These are phyloP conservation scores for Mirza zaza DNA, from an alignment of 2,113 vertebrate genomes.

Conservation along the genomic window DNA sequence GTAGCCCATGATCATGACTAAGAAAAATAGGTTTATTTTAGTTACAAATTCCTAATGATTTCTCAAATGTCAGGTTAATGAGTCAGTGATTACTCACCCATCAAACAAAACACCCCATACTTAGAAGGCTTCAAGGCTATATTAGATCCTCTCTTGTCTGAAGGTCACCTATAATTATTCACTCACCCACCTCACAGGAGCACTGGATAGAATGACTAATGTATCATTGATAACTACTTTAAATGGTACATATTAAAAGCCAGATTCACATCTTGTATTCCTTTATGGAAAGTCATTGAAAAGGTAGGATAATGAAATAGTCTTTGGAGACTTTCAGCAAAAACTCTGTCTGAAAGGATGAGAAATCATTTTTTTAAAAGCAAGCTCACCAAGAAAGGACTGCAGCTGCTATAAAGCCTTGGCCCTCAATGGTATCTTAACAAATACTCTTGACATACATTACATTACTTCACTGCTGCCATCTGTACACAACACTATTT, in stretches of 20 bases:
- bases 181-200: conserved; percentile 34
- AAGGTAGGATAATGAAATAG: conserved; percentile 60
- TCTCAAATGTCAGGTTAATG: conserved; percentile 53
- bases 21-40: conserved; percentile 62
- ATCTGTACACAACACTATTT: conserved; percentile 17
- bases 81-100: conserved; percentile 38
- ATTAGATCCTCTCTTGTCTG: conserved; percentile 61
- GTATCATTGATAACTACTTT: conserved; percentile 63
- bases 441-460: neutral
- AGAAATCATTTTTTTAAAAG: conserved; percentile 63
- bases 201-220: conserved; percentile 58
- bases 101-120: conserved; percentile 41
- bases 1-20: neutral
- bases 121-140: conserved; percentile 53
- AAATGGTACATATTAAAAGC: conserved; percentile 58
- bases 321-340: conserved; percentile 47
- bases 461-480: neutral
- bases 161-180: conserved; percentile 75
- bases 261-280: conserved; percentile 65
- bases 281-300: conserved; percentile 65
- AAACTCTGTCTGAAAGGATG: conserved; percentile 31
- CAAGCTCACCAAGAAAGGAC: neutral
- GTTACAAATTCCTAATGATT: conserved; percentile 43
- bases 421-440: neutral
- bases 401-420: neutral